Percentiles rank a stretch among this genome's conserved stretches.
phyloP scores from a whole-genome alignment of 2,797 vertebrate species.

The Catostomus latipinnis region DNA sequence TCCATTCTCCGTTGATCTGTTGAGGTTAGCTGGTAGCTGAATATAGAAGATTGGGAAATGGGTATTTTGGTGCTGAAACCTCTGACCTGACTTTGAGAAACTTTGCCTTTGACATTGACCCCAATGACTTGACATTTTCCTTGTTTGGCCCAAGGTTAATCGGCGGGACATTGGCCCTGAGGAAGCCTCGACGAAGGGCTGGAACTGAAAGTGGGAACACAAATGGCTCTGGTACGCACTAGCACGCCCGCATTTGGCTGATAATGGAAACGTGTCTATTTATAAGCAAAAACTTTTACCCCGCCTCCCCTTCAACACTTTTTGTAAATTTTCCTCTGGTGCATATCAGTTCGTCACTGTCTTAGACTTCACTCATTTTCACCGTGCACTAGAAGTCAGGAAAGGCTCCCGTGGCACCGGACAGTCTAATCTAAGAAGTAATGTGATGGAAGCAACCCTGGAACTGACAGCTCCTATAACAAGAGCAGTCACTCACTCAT shows the following conservation, averaged over 20 bases:
- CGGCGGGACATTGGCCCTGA: no score
- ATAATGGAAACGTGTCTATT: neutral
- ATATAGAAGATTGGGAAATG: no score
- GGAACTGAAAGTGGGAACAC: no score
- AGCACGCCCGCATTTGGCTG: neutral
- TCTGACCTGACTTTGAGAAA: no score
- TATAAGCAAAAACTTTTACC: neutral
- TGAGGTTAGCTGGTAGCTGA: no score
- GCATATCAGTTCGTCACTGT: slow-evolving; percentile 13
- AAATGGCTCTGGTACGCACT: neutral
- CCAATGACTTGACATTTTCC: no score
- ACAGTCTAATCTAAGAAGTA: slow-evolving; percentile 43
- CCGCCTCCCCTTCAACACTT: slow-evolving; percentile 2
- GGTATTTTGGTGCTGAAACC: no score
- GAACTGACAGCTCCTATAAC: slow-evolving; percentile 41
- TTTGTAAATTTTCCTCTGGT: slow-evolving; percentile 27
- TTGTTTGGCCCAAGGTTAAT: no score
- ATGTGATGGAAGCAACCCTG: slow-evolving; percentile 38
- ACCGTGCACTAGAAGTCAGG: slow-evolving; percentile 2
- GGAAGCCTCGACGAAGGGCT: no score
- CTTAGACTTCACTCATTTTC: slow-evolving; percentile 14
- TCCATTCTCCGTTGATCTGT: no score
- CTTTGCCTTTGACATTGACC: no score
- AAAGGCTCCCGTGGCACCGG: neutral
- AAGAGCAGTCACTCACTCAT: slow-evolving; percentile 46